A percentile compares a stretch with the other conserved stretches of the same genome.
Evolutionary conservation across 2,888 invertebrate species (phyloP).

Genomic region (Amblyjoppa fuscipennis): DNA sequence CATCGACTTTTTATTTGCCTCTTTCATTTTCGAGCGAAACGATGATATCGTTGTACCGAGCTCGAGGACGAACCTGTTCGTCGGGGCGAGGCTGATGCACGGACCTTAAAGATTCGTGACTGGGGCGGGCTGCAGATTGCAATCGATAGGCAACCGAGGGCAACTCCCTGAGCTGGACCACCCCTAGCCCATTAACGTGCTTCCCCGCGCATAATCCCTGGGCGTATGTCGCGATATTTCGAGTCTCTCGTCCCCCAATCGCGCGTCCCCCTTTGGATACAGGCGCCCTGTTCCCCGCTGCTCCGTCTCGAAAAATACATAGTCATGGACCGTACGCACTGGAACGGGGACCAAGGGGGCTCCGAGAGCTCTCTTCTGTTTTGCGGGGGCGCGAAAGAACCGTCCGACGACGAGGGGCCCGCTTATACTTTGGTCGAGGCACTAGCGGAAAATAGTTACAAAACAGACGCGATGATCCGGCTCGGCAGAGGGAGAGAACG

Average conservation of each 20-base stretch:
- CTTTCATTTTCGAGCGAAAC: not conserved
- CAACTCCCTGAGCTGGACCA: conserved; percentile 47
- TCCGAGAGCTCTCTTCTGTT: conserved; percentile 40
- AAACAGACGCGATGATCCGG: conserved; percentile 76
- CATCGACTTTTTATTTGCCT: not conserved
- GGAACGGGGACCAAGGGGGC: conserved; percentile 30
- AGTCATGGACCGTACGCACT: conserved; percentile 72
- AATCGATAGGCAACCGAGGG: conserved; percentile 62
- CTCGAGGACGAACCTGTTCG: conserved; percentile 65
- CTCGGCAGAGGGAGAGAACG: conserved; percentile 59
- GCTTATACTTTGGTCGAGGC: conserved; percentile 39
- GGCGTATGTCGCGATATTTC: conserved; percentile 77
- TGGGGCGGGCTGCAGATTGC: conserved; percentile 16
- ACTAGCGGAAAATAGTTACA: conserved; percentile 82
- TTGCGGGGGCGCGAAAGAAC: conserved; percentile 61
- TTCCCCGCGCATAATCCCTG: conserved; percentile 75
- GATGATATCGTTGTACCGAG: not conserved
- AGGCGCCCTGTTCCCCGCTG: conserved; percentile 44
- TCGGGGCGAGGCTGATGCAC: conserved; percentile 4
- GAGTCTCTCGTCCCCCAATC: conserved; percentile 62
- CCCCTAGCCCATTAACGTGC: conserved; percentile 69
- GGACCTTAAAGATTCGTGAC: conserved; percentile 23
- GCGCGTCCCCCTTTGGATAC: conserved; percentile 64
- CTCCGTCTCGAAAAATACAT: conserved; percentile 71
- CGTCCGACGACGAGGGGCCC: conserved; percentile 25